These are phyloP conservation scores for Pinctada fucata DNA, from an alignment of 2,888 invertebrate species.

Conservation along the genomic window DNA sequence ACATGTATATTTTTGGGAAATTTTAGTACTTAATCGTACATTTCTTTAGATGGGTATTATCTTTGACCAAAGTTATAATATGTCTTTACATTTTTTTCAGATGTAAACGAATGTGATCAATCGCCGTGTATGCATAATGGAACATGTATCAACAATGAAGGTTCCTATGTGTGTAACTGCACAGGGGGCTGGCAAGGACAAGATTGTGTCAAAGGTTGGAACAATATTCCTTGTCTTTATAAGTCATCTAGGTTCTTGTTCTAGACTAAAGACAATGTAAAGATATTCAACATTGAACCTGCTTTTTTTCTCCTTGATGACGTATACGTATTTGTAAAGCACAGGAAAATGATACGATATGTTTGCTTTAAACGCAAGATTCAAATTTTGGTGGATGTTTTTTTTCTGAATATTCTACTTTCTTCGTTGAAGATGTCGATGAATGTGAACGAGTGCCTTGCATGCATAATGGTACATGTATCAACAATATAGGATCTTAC, in stretches of 20 bases:
- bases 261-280: too few species aligned
- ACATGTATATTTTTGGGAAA: too few species aligned
- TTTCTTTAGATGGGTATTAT: too few species aligned
- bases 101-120: constrained; percentile 20
- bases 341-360: too few species aligned
- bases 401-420: too few species aligned
- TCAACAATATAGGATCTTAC: constrained; percentile 18
- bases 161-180: constrained; percentile 24
- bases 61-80: background rate
- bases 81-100: background rate
- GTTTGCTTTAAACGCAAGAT: too few species aligned
- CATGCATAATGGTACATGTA: constrained; percentile 22
- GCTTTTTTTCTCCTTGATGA: too few species aligned
- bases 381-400: too few species aligned
- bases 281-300: too few species aligned
- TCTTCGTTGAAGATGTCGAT: constrained; percentile 40
- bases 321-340: background rate
- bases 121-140: constrained; percentile 12
- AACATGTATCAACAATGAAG: constrained; percentile 17
- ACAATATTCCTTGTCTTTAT: background rate
- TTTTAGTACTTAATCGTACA: too few species aligned
- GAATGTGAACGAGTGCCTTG: constrained; percentile 35
- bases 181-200: constrained; percentile 45
- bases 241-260: too few species aligned
- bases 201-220: constrained; percentile 44